These are phyloP conservation scores for Drosophila paramelanica DNA, from an alignment of 2,888 invertebrate genomes.

Conservation along the genomic window DNA sequence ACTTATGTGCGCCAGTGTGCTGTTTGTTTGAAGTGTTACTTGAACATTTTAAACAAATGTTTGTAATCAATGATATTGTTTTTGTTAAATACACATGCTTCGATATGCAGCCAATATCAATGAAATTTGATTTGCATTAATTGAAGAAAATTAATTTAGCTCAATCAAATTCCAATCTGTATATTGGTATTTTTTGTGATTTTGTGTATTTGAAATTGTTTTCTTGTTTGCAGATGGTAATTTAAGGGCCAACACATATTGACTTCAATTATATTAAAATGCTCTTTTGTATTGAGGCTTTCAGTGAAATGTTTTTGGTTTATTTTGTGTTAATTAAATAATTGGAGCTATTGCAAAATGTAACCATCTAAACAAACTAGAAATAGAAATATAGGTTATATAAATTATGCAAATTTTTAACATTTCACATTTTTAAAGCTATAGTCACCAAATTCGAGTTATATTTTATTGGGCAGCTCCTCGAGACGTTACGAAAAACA, in stretches of 20 bases:
- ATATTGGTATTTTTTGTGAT: not conserved
- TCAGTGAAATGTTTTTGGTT: too few relatives aligned
- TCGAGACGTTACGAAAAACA: too few relatives aligned
- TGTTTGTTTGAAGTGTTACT: conserved; percentile 10
- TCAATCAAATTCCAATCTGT: conserved; percentile 3
- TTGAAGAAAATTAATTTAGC: conserved; percentile 11
- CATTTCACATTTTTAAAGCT: too few relatives aligned
- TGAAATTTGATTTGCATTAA: conserved; percentile 26
- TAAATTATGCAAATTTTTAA: too few relatives aligned
- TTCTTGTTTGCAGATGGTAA: not conserved
- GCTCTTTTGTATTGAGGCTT: too few relatives aligned
- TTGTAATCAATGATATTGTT: conserved; percentile 21
- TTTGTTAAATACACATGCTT: conserved; percentile 3
- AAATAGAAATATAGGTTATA: too few relatives aligned
- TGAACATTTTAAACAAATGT: conserved; percentile 1
- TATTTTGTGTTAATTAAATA: too few relatives aligned
- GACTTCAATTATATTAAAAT: too few relatives aligned
- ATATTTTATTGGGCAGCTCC: too few relatives aligned
- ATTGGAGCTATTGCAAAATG: too few relatives aligned
- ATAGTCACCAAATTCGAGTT: too few relatives aligned
- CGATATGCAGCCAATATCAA: conserved; percentile 6
- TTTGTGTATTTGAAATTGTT: not conserved
- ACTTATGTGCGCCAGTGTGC: not conserved
- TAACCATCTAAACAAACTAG: too few relatives aligned
- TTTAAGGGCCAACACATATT: not conserved